phyloP scores from a whole-genome alignment of 2,888 invertebrate genomes.

The Diarsia dahlii region DNA sequence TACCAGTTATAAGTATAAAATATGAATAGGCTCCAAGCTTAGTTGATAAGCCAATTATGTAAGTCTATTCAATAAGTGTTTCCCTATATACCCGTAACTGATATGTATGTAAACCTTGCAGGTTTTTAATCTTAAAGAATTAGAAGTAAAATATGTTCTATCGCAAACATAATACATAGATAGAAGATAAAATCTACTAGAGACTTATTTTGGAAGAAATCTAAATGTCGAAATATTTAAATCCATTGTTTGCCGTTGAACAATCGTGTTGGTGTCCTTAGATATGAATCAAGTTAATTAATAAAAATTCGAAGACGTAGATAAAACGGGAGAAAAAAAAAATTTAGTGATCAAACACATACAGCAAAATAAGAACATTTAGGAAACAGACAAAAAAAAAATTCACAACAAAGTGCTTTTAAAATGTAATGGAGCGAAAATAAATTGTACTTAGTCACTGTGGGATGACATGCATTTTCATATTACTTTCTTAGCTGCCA shows the following conservation, averaged over 20 bases:
- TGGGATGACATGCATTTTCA: conserved; percentile 20
- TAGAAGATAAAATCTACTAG: neutral
- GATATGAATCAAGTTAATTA: neutral
- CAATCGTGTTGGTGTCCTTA: neutral
- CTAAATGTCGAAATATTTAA: neutral
- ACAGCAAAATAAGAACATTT: conserved; percentile 14
- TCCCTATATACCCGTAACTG: neutral
- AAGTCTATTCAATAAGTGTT: conserved; percentile 42
- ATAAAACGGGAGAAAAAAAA: too few species aligned
- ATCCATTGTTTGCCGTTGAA: neutral
- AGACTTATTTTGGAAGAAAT: neutral
- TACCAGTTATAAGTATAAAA: conserved; percentile 32
- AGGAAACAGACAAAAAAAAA: neutral
- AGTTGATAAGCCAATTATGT: conserved; percentile 74
- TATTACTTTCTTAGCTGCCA: neutral
- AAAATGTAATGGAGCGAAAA: conserved; percentile 21
- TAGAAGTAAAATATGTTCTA: neutral
- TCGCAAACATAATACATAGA: neutral
- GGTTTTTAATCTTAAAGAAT: conserved; percentile 6
- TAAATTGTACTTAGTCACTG: conserved; percentile 1
- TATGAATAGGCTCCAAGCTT: conserved; percentile 54
- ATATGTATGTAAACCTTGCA: neutral
- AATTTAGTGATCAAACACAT: neutral
- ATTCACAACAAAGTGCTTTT: conserved; percentile 2
- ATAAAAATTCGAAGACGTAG: neutral